Evolutionary conservation across 2,888 invertebrate species (phyloP), one percentile per base, ranked within the genome.

Genomic region (Oxycera nigricornis): DNA sequence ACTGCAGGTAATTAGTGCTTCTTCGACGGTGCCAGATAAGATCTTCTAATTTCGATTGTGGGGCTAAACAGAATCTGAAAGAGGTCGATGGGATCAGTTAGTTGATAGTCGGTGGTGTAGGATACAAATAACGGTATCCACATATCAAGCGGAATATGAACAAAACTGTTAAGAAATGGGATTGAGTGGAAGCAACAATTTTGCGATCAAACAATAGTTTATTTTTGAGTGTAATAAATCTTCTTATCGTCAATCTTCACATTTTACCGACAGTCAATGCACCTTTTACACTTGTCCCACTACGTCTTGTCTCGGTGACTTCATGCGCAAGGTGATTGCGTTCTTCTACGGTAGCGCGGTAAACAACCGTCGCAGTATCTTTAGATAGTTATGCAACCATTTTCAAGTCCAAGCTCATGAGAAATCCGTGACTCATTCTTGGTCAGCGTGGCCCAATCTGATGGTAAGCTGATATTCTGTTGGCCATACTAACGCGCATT

Each of bases 1-100:
- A 41, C 41, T 3, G 73, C 75, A 75, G 75, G 75, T 75, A 75
- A 72, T 35, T 70, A 61, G 30, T 30, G 22, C 7, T 7, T 41
- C n/a, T n/a, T n/a, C n/a, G n/a, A n/a, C n/a, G n/a, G n/a, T n/a
- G n/a, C n/a, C n/a, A n/a, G n/a, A n/a, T n/a, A n/a, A n/a, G n/a
- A n/a, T n/a, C n/a, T n/a, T n/a, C n/a, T n/a, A n/a, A n/a, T n/a
- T n/a, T n/a, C n/a, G n/a, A n/a, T n/a, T n/a, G n/a, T n/a, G n/a
- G n/a, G n/a, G n/a, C n/a, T n/a, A n/a, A n/a, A n/a, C n/a, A n/a
- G n/a, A n/a, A n/a, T n/a, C n/a, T n/a, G n/a, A n/a, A n/a, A n/a
- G n/a, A n/a, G n/a, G n/a, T n/a, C n/a, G n/a, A n/a, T n/a, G n/a
- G n/a, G n/a, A n/a, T n/a, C n/a, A n/a, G n/a, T n/a, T n/a, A n/a